phyloP scores from a whole-genome alignment of 2,888 invertebrate species.

The Lasioglossum oenotherae region DNA sequence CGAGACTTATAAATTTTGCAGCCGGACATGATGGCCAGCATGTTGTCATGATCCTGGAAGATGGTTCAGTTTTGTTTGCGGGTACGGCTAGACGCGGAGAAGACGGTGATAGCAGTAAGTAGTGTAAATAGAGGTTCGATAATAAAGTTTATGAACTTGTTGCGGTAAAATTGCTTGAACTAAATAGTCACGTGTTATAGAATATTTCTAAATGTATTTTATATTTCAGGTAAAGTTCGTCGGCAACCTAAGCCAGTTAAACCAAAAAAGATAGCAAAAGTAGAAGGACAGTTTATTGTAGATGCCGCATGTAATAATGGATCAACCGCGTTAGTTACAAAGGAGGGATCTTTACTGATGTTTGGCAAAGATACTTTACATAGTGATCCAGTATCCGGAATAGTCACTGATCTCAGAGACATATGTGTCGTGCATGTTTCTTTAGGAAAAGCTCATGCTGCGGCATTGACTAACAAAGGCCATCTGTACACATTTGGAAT shows the following conservation, averaged over 20 bases:
- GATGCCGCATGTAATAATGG: constrained; percentile 97
- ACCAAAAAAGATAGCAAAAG: constrained; percentile 95
- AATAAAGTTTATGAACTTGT: not conserved
- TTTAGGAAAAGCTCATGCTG: constrained; percentile 98
- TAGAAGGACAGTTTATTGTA: constrained; percentile 93
- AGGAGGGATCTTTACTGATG: constrained; percentile 95
- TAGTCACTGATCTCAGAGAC: constrained; percentile 91
- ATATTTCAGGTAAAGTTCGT: constrained; percentile 85
- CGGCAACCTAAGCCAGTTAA: constrained; percentile 95
- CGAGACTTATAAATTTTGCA: constrained; percentile 91
- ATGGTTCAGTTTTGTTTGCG: constrained; percentile 94
- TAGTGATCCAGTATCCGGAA: constrained; percentile 89
- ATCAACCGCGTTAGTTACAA: constrained; percentile 95
- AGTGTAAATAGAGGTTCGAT: not conserved
- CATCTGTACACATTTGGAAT: constrained; percentile 98
- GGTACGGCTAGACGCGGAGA: constrained; percentile 96
- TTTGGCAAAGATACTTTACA: constrained; percentile 97
- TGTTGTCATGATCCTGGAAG: constrained; percentile 95
- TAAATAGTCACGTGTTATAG: not conserved
- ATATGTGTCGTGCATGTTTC: constrained; percentile 88
- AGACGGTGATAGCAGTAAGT: constrained; percentile 93
- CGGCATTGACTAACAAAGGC: constrained; percentile 94
- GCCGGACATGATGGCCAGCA: constrained; percentile 98
- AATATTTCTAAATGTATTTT: not conserved
- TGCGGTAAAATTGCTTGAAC: not conserved